Base-by-base conservation (phyloP, 1,140 invertebrate species). In the Brachionus manjavacas region DNA sequence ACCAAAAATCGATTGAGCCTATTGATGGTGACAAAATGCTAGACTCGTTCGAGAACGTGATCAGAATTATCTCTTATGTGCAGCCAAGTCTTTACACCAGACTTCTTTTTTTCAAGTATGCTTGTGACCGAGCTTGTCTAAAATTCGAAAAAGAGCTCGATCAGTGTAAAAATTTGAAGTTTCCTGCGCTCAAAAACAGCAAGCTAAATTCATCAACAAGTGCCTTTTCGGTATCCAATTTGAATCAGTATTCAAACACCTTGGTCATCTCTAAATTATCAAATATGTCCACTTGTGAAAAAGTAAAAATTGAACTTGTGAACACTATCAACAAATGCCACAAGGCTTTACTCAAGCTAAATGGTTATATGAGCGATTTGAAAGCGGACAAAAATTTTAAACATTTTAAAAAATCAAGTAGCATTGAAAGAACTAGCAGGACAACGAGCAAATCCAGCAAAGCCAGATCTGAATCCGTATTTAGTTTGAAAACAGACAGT, bases 21-120 rank as follows among this genome's bases (percentile, higher is more conserved):
- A 83, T 83, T 20, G 64, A 83, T 25, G 81, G 60, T n/a, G 41
- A 68, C 16, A 68, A 68, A 68, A 55, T 83, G 52, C 20, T 83
- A 7, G 60, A 83, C 23, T 68, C 60, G 16, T 70, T 83, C 6
- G 60, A 68, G 70, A 83, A 46, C n/a, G 60, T 83, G 4, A 46
- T 83, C 12, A 25, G 81, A 46, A 83, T 83, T 35, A 83, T 83
- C 16, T 83, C 81, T 14, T 70, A 70, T 39, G 39, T 83, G 8
- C 64, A 83, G 35, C 81, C 81, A 6, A 83, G 12, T 35, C 35
- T 83, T 11, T 83, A 68, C 35, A 20, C 60, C 25, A 25, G 81
- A n/a, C 46, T 83, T 46, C 41, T 83, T 31, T 68, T 31, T 12
- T 68, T 68, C 7, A 83, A 83, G 28, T 68, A 52, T 28, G 60